Evolutionary conservation across 2,888 invertebrate species (phyloP).

Genomic region (Steinernema carpocapsae): DNA sequence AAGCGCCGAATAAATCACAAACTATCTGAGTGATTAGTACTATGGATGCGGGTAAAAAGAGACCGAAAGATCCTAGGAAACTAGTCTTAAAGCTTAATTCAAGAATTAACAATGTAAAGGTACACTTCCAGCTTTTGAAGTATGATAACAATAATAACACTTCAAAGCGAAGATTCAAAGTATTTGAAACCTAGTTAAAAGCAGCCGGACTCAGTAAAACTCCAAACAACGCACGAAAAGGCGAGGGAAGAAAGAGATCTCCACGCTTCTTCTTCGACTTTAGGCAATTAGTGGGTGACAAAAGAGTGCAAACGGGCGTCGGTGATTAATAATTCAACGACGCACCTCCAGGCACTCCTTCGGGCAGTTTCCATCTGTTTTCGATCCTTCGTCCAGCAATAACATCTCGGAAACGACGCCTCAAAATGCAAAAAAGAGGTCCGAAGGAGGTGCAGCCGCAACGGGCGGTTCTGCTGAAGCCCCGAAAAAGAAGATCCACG

Average conservation of each 20-base stretch:
- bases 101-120: too few relatives aligned
- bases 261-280: too few relatives aligned
- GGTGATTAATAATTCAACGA: not conserved
- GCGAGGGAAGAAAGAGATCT: too few relatives aligned
- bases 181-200: too few relatives aligned
- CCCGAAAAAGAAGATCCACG: not conserved
- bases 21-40: not conserved
- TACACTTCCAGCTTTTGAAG: too few relatives aligned
- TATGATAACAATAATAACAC: too few relatives aligned
- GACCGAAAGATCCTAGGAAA: too few relatives aligned
- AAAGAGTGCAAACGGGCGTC: not conserved
- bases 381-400: not conserved
- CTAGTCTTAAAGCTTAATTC: too few relatives aligned
- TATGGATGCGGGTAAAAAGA: too few relatives aligned
- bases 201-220: too few relatives aligned
- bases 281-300: not conserved
- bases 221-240: too few relatives aligned
- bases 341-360: not conserved
- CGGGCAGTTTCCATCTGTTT: not conserved
- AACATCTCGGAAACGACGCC: not conserved
- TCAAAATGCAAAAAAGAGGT: not conserved
- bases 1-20: conserved; percentile 8
- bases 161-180: too few relatives aligned
- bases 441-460: not conserved
- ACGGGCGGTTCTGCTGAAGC: not conserved